Evolutionary conservation across 2,888 invertebrate genomes (phyloP), one percentile per base, ranked within the genome.

Genomic region (Mechanitis messenoides): DNA sequence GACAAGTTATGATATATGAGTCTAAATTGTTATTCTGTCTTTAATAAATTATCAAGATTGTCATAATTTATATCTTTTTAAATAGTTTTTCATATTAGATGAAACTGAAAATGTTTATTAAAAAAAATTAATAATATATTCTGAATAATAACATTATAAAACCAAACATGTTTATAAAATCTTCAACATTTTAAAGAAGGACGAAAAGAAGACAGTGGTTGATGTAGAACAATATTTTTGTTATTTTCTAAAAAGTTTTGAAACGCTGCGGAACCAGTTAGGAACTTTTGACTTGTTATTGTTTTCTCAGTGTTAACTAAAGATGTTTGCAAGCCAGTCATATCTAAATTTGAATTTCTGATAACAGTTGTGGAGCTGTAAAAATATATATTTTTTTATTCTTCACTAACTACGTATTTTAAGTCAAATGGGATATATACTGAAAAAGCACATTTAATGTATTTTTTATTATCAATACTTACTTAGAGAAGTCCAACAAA

Each of bases 231-330:
- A 47, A 78, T 60, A 63, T 74, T 73, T 56, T 71, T 75, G 65
- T 79, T 83, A 59, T 71, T 74, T 67, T 74, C 71, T 67, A 87
- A 70, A 70, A 88, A 87, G 33, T 73, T 76, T 71, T 82, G 78
- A 66, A 88, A 88, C 9, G 78, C 83, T 68, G 77, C 73, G 6
- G 88, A 88, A 1, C 78, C 80, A 1, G 88, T 83, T 45, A 89
- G 68, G 66, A 88, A 83, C 35, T 74, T 77, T 54, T 75, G 73
- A 45, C 69, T 77, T 55, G 74, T 61, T 54, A 62, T 65, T 20
- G 58, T 62, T 55, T 46, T 33, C 7, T 62, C 59, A 1, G 58
- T 61, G 11, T 57, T 53, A 33, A 47, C 33, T 20, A 31, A 56
- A 45, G 56, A 53, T 33, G 50, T 56, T 31, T 11, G 20, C 2